Evolutionary conservation across 1,140 invertebrate genomes (phyloP).

Genomic region (Trachymyrmex cornetzi): DNA sequence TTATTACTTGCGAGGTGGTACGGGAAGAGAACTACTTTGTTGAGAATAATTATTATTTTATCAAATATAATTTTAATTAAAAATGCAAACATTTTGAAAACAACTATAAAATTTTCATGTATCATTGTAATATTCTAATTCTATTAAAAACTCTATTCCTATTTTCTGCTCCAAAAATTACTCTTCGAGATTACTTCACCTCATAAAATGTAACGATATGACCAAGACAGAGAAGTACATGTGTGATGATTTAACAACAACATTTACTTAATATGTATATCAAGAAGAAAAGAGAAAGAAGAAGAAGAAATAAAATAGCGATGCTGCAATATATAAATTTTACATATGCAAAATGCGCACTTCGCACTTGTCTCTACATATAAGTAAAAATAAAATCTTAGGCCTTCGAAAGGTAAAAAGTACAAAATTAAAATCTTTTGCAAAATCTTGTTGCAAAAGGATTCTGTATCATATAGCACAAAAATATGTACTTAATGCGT

Average conservation of each 20-base stretch:
- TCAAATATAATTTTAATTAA: background rate
- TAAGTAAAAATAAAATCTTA: conserved; percentile 31
- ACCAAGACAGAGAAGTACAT: conserved; percentile 34
- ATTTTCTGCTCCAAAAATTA: background rate
- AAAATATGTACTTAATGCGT: background rate
- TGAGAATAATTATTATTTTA: conserved; percentile 22
- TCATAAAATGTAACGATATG: conserved; percentile 40
- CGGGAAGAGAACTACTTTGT: conserved; percentile 38
- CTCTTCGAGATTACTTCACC: background rate
- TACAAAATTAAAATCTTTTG: background rate
- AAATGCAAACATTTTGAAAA: conserved; percentile 38
- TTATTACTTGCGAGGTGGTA: conserved; percentile 63
- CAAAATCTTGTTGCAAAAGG: background rate
- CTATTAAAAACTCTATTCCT: background rate
- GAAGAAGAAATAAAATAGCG: conserved; percentile 3
- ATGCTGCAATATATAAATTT: background rate
- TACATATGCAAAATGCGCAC: background rate
- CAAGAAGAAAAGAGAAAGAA: conserved; percentile 38
- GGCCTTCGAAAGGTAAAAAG: conserved; percentile 7
- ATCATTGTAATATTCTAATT: background rate
- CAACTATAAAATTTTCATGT: conserved; percentile 32
- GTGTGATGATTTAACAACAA: conserved; percentile 38
- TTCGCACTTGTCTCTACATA: background rate
- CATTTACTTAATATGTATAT: background rate
- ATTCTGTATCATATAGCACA: background rate